Evolutionary conservation across 2,888 invertebrate genomes (phyloP).

Genomic region (Cataglyphis rosenhaueri): DNA sequence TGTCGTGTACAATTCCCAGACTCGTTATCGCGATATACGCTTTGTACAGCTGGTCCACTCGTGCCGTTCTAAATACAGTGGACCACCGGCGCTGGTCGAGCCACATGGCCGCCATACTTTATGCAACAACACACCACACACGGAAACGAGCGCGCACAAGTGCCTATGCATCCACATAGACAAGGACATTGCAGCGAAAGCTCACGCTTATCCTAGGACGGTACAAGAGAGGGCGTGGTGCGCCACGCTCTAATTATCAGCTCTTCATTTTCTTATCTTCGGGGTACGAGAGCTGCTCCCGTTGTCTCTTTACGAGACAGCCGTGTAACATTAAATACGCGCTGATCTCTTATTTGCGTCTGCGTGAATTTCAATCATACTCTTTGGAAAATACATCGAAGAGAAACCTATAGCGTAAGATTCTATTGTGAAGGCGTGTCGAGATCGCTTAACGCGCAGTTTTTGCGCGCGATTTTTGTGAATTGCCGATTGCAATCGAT

Average conservation of each 20-base stretch:
- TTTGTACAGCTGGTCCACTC: slow-evolving; percentile 75
- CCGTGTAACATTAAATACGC: slow-evolving; percentile 2
- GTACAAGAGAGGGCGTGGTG: slow-evolving; percentile 77
- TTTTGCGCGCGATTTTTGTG: slow-evolving; percentile 42
- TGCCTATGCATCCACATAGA: slow-evolving; percentile 31
- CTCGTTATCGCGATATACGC: slow-evolving; percentile 81
- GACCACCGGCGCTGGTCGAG: slow-evolving; percentile 73
- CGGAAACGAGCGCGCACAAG: slow-evolving; percentile 21
- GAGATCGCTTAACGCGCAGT: slow-evolving; percentile 32
- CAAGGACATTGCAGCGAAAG: slow-evolving; percentile 50
- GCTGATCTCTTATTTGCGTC: slow-evolving; percentile 26
- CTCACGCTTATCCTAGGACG: slow-evolving; percentile 69
- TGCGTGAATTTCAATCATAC: slow-evolving; percentile 10
- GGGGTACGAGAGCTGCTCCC: slow-evolving; percentile 36
- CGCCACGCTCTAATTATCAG: slow-evolving; percentile 78
- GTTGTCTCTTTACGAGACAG: slow-evolving; percentile 58
- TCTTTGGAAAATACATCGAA: slow-evolving; percentile 21
- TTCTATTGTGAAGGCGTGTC: slow-evolving; percentile 46
- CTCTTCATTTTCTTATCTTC: slow-evolving; percentile 74
- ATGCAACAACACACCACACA: slow-evolving; percentile 63
- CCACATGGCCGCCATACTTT: slow-evolving; percentile 78
- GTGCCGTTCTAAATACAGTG: slow-evolving; percentile 82
- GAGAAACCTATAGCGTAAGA: slow-evolving; percentile 17
- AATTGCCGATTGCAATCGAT: slow-evolving; percentile 21
- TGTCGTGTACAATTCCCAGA: slow-evolving; percentile 78